Evolutionary conservation across 2,113 vertebrate genomes (phyloP), one percentile per base, ranked within the genome.

Genomic region (Ammodytes dubius): DNA sequence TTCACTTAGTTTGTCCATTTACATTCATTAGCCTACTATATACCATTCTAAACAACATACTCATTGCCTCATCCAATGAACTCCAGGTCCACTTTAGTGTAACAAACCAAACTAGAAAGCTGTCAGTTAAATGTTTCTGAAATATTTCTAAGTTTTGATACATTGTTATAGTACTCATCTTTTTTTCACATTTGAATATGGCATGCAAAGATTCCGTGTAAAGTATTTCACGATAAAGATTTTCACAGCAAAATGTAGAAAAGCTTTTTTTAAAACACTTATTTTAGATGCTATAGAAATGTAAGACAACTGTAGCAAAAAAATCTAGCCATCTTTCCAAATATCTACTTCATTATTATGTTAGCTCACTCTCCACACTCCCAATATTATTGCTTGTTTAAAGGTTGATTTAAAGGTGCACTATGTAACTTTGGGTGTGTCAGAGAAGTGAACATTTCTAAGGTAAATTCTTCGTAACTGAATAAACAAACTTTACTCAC

Each of bases 41-140:
- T 49, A 27, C 11, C 50, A 54, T 54, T 81, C 65, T 52, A 35
- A 70, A 74, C 40, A 72, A 88, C 86, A 7, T 87, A 19, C 82
- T 57, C 15, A 35, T 35, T 60, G 59, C 77, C 53, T 70, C 52
- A 68, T 50, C 60, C 54, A 9, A 70, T 49, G 0, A 70, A 11
- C 39, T 59, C 27, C 74, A 82, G 37, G 53, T 59, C 66, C 39
- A 74, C 58, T 74, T 65, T 63, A 79, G 40, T 77, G 56, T 72
- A 66, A 74, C 72, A 27, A 67, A 67, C 19, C 58, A 78, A 82
- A n/a, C 66, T 78, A 66, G 49, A 52, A 53, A 80, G 12, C 3
- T 47, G n/a, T 72, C 49, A 70, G 11, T 49, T 60, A 10, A 68
- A 64, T 65, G 54, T 68, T 40, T 4, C 10, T 47, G 4, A 77